Conservation (phyloP, 2,113 vertebrate species). For the Lamprotornis superbus region DNA sequence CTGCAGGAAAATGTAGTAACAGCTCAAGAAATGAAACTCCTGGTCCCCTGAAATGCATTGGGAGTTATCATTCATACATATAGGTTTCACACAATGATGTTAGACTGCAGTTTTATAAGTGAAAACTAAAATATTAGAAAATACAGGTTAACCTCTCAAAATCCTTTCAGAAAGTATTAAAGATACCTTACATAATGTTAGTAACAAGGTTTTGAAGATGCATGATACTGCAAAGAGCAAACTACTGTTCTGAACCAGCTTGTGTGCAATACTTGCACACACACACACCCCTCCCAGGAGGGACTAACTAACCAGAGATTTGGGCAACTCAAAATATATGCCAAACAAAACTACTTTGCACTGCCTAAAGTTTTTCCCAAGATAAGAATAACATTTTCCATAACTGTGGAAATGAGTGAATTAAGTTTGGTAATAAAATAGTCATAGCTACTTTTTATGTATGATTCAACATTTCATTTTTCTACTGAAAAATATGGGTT, state of each 20-base stretch:
- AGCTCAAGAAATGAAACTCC: constrained; percentile 6
- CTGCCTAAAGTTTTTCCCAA: constrained; percentile 70
- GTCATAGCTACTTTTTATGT: constrained; percentile 67
- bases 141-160: neutral
- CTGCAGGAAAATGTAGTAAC: neutral
- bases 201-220: neutral
- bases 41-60: neutral
- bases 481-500: constrained; percentile 68
- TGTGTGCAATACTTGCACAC: neutral
- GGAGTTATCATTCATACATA: neutral
- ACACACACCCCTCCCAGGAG: neutral
- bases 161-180: neutral
- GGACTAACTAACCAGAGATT: constrained; percentile 50
- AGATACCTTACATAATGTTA: neutral
- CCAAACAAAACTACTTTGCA: constrained; percentile 67
- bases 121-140: constrained; percentile 49
- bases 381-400: constrained; percentile 74
- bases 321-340: constrained; percentile 59
- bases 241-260: neutral
- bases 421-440: constrained; percentile 75
- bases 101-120: neutral
- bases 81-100: neutral
- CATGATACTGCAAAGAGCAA: neutral
- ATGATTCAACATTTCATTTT: constrained; percentile 70
- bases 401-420: constrained; percentile 71